Conservation (phyloP, 2,888 invertebrate species). For the Caradrina kadenii region DNA sequence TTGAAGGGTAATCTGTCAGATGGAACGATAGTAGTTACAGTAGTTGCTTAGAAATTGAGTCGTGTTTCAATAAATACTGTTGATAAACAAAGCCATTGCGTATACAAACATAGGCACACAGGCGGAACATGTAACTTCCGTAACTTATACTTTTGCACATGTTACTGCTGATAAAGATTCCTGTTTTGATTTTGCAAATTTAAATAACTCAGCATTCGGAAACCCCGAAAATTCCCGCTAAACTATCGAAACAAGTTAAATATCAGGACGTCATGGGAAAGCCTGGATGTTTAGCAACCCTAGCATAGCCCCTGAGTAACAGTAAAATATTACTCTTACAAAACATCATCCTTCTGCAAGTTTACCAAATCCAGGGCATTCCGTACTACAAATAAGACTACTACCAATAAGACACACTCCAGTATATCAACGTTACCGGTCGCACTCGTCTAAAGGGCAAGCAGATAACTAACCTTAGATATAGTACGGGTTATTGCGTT, state of each 20-base stretch:
- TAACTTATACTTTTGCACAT: too few species aligned
- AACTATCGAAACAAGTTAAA: too few species aligned
- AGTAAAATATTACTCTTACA: background rate
- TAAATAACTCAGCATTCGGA: too few species aligned
- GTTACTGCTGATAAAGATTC: too few species aligned
- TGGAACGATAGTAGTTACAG: conserved; percentile 2
- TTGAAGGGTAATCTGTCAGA: conserved; percentile 1
- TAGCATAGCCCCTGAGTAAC: background rate
- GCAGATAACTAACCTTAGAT: conserved; percentile 37
- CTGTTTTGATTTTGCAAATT: too few species aligned
- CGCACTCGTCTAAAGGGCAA: conserved; percentile 36
- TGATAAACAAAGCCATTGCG: conserved; percentile 12
- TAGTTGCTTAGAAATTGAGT: conserved; percentile 3
- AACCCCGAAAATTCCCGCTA: too few species aligned
- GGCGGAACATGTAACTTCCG: too few species aligned
- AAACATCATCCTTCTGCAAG: background rate
- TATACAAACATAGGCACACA: background rate
- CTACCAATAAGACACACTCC: background rate
- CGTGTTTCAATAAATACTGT: background rate
- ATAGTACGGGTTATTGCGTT: conserved; percentile 29
- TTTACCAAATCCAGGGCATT: background rate
- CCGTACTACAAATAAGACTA: background rate
- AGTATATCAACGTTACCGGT: background rate
- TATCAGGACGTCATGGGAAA: too few species aligned
- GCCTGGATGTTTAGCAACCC: too few species aligned